phyloP scores from a whole-genome alignment of 2,888 invertebrate genomes.

The Eudasyphora cyanicolor region DNA sequence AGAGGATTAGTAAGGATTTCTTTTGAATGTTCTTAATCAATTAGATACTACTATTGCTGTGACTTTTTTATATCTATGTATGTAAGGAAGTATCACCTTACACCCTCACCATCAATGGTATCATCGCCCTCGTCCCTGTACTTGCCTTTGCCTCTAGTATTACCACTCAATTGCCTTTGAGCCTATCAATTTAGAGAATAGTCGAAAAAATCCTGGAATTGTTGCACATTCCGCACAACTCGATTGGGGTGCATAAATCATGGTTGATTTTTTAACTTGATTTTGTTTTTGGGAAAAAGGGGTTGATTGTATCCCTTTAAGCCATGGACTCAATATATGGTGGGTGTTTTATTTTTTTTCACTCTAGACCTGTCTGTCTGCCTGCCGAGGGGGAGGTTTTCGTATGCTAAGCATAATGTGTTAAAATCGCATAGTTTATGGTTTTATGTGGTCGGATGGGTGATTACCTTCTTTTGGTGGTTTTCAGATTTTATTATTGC shows the following conservation, averaged over 20 bases:
- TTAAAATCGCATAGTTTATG: slow-evolving; percentile 57
- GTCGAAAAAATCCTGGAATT: neutral
- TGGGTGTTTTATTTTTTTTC: neutral
- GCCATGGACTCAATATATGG: neutral
- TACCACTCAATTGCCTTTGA: slow-evolving; percentile 6
- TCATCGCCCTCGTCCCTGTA: neutral
- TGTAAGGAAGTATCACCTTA: slow-evolving; percentile 12
- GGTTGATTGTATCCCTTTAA: neutral
- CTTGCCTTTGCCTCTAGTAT: neutral
- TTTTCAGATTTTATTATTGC: slow-evolving; percentile 18
- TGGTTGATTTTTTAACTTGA: slow-evolving; percentile 28
- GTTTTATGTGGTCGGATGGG: slow-evolving; percentile 44
- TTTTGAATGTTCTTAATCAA: slow-evolving; percentile 15
- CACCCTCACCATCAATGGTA: no score
- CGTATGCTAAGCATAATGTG: slow-evolving; percentile 44
- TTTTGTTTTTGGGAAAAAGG: slow-evolving; percentile 13
- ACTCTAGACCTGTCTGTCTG: neutral
- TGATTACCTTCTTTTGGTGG: slow-evolving; percentile 4
- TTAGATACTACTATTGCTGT: neutral
- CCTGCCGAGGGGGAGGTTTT: neutral
- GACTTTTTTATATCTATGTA: neutral
- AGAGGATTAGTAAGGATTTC: slow-evolving; percentile 8
- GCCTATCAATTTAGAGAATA: neutral
- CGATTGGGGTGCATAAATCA: slow-evolving; percentile 33
- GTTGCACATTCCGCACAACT: slow-evolving; percentile 14